These are phyloP conservation scores for Crossaster papposus DNA, from an alignment of 53 echinoderm and acorn worm genomes.

Conservation along the genomic window DNA sequence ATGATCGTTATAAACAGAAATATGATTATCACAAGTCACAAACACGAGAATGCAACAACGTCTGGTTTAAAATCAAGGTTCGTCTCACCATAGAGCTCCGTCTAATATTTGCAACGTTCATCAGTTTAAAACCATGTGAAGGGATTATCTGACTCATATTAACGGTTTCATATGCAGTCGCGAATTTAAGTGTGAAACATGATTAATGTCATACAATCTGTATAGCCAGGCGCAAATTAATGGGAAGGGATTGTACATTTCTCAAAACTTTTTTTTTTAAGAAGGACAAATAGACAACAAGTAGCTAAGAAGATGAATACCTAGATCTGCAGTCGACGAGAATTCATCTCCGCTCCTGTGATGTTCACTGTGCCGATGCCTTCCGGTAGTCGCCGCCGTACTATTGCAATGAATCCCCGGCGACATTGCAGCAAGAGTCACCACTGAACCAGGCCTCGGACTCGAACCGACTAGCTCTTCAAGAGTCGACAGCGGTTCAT, in stretches of 20 bases:
- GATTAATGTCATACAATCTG: too few relatives aligned
- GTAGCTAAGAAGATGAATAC: constrained; percentile 1
- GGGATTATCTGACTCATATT: too few relatives aligned
- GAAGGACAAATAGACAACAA: neutral
- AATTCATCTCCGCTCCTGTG: constrained; percentile 24
- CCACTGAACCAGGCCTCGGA: constrained; percentile 46
- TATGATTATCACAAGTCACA: too few relatives aligned
- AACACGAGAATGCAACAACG: too few relatives aligned
- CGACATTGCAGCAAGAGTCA: constrained; percentile 54
- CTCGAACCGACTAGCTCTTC: constrained; percentile 63
- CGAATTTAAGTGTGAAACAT: too few relatives aligned
- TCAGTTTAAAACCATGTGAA: too few relatives aligned
- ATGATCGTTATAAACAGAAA: too few relatives aligned
- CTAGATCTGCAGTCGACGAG: constrained; percentile 40
- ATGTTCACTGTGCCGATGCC: constrained; percentile 23
- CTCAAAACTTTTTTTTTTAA: neutral
- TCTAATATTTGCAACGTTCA: too few relatives aligned
- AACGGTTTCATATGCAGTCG: too few relatives aligned
- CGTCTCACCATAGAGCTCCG: too few relatives aligned
- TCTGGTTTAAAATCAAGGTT: too few relatives aligned
- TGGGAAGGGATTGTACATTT: neutral
- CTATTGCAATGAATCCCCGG: constrained; percentile 63
- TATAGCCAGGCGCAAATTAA: too few relatives aligned
- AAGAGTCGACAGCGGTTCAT: constrained; percentile 61
- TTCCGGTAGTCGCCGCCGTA: constrained; percentile 51